Conservation (phyloP, 2,113 vertebrate species). For the Notarius quadriscutis region DNA sequence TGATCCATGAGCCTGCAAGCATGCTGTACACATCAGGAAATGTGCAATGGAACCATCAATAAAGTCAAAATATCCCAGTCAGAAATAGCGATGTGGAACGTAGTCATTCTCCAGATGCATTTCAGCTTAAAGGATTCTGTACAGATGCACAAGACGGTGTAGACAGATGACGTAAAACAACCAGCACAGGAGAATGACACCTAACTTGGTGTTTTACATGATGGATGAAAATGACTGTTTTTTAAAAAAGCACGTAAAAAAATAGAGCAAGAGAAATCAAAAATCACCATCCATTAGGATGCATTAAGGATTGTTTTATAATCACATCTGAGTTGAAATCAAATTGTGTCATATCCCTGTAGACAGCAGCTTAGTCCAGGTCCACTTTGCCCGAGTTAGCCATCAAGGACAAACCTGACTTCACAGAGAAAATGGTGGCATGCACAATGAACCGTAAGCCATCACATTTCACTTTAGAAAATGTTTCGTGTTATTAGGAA, state of each 20-base stretch:
- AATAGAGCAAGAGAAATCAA: neutral
- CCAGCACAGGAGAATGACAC: neutral
- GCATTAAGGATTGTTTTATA: constrained; percentile 1
- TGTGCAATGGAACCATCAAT: neutral
- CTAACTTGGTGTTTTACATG: neutral
- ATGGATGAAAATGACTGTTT: neutral
- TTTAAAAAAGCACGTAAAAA: too few species aligned
- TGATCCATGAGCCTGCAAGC: neutral
- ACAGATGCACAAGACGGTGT: neutral
- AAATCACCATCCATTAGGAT: neutral
- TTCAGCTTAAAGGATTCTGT: neutral
- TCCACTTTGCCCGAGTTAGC: neutral
- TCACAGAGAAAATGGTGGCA: neutral
- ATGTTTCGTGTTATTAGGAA: neutral
- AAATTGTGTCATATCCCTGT: neutral
- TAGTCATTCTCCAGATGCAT: neutral
- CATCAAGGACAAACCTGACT: neutral
- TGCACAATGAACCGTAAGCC: neutral
- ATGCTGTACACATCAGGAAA: constrained; percentile 4
- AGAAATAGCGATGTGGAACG: neutral
- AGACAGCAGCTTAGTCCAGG: neutral
- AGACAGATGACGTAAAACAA: neutral
- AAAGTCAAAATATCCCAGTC: constrained; percentile 8
- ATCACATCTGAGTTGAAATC: neutral
- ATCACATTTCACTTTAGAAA: too few species aligned